These are phyloP conservation scores for Copidosoma aretas DNA, from an alignment of 2,888 invertebrate species.

Conservation along the genomic window DNA sequence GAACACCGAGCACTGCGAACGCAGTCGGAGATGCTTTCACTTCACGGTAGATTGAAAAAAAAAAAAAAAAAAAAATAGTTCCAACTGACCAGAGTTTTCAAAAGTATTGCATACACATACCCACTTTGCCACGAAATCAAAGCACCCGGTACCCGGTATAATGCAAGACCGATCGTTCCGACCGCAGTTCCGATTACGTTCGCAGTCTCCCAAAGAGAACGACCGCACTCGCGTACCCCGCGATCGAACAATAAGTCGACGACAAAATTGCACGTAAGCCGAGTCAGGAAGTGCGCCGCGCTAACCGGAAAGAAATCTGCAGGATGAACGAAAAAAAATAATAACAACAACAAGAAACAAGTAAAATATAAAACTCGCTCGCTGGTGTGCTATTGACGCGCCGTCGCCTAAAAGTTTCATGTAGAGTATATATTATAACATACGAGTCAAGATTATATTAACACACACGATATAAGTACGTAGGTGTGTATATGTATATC, in stretches of 20 bases:
- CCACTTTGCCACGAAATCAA: not conserved
- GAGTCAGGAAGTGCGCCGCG: not conserved
- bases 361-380: conserved; percentile 45
- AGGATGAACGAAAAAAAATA: not conserved
- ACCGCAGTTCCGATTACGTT: not conserved
- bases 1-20: not conserved
- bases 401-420: conserved; percentile 48
- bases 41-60: not conserved
- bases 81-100: too few species aligned
- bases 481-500: conserved; percentile 44
- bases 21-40: not conserved
- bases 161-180: too few species aligned
- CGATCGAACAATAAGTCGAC: not conserved
- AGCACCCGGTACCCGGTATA: too few species aligned
- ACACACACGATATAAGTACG: too few species aligned
- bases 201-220: not conserved
- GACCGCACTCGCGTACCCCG: not conserved
- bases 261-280: not conserved
- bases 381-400: conserved; percentile 52
- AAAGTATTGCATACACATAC: not conserved
- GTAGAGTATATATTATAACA: conserved; percentile 50
- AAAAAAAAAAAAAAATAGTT: conserved; percentile 2
- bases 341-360: not conserved
- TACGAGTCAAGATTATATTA: conserved; percentile 34
- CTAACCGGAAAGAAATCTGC: not conserved